Evolutionary conservation across 1,140 invertebrate species (phyloP).

Genomic region (Hetaerina americana): DNA sequence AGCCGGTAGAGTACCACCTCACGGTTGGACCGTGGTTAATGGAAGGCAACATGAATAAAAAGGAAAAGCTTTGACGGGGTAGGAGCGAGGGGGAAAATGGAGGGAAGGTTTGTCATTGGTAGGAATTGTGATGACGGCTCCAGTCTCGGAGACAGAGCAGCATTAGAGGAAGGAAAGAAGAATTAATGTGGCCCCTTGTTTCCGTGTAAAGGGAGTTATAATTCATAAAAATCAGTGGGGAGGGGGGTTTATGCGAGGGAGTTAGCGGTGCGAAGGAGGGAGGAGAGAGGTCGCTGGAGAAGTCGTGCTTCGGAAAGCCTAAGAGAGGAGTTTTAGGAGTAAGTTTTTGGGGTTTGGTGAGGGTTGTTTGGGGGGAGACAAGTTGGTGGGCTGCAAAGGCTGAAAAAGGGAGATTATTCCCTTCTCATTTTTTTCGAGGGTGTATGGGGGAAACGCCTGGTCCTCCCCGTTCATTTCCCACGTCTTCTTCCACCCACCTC

Average conservation of each 20-base stretch:
- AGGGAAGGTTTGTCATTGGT: background rate
- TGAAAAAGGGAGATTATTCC: background rate
- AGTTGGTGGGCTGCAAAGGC: background rate
- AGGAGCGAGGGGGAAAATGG: background rate
- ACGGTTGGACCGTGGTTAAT: too few species aligned
- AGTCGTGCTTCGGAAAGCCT: too few species aligned
- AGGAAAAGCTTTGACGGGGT: background rate
- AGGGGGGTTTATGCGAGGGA: background rate
- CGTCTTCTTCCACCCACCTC: too few species aligned
- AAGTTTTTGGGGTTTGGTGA: too few species aligned
- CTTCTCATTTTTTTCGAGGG: too few species aligned
- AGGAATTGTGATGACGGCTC: background rate
- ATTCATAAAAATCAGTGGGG: background rate
- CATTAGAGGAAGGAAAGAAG: background rate
- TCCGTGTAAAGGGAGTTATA: background rate
- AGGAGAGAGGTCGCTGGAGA: background rate
- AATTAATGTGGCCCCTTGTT: background rate
- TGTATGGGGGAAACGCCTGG: too few species aligned
- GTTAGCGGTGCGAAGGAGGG: background rate
- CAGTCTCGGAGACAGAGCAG: background rate
- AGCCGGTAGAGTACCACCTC: too few species aligned
- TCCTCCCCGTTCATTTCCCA: too few species aligned
- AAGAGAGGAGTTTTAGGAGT: too few species aligned
- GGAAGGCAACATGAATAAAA: background rate
- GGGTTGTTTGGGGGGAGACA: too few species aligned